Evolutionary conservation across 2,888 invertebrate genomes (phyloP), one percentile per base, ranked within the genome.

Genomic region (Formica aserva): DNA sequence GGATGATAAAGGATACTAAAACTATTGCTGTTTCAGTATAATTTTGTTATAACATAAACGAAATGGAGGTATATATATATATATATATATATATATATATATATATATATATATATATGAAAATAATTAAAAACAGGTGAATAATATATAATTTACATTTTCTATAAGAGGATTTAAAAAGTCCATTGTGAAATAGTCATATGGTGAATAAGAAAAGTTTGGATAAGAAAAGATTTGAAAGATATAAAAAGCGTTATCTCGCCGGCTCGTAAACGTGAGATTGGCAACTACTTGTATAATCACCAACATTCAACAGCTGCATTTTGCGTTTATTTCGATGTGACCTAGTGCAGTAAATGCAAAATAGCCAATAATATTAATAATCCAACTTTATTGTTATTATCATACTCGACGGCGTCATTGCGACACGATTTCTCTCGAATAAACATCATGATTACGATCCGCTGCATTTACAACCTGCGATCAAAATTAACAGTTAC

Each of bases 401-500:
- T 78, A 60, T 69, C 29, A 45, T 60, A 62, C 60, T 52, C 67
- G 29, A 8, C 18, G 32, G 45, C 35, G 57, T 71, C 45, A 62
- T 38, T 15, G 26, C 32, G 22, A 71, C 45, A 60, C 26, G 71
- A 71, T 60, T 80, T 71, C 22, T 2, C 71, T 32, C 60, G 13
- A 35, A 71, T 71, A 80, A 71, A 80, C 71, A 60, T 78, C 55
- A 67, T 29, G 29, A 15, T 67, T 62, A 60, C n/a, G 45, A 32
- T 45, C 26, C 60, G 26, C 15, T 22, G 45, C 57, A n/a, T 60
- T 69, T 22, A 35, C 29, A 71, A 60, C 22, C 13, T 11, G 60
- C 45, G 35, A 67, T 9, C 45, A 45, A 71, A 80, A 80, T 80
- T 71, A 80, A 45, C 48, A 71, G 45, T 71, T 80, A 48, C 18